phyloP scores from a whole-genome alignment of 2,797 vertebrate species.

The Limosa lapponica region DNA sequence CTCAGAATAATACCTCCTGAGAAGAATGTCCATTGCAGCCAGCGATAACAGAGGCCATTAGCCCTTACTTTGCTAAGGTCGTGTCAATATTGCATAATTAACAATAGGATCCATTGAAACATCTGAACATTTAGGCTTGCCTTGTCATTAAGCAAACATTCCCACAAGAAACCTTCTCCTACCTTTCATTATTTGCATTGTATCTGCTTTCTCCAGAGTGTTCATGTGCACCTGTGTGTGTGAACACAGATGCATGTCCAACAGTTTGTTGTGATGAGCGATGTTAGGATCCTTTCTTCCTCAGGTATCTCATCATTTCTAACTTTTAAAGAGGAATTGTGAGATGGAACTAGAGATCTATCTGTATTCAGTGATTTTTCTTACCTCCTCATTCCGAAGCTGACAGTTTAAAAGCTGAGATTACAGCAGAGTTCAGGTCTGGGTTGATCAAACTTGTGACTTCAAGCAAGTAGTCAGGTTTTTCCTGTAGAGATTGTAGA shows the following conservation, averaged over 20 bases:
- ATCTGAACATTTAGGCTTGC: not conserved
- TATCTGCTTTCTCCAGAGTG: not conserved
- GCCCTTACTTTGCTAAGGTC: not conserved
- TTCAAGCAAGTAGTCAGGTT: not conserved
- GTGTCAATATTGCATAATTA: not conserved
- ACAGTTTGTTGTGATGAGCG: fast-evolving
- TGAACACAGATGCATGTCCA: not conserved
- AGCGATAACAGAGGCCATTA: not conserved
- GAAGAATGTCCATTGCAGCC: not conserved
- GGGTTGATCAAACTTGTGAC: not conserved
- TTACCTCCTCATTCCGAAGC: not conserved
- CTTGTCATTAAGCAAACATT: not conserved
- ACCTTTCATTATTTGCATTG: not conserved
- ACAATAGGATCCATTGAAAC: not conserved
- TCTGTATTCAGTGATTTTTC: not conserved
- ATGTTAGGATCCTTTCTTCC: not conserved
- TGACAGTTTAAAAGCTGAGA: not conserved
- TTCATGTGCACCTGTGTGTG: fast-evolving
- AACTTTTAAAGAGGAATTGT: not conserved
- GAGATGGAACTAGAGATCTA: not conserved
- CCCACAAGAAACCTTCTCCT: not conserved
- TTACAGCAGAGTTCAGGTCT: not conserved
- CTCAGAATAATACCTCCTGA: not conserved
- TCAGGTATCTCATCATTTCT: not conserved
- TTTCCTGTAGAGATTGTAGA: not conserved